phyloP scores from a whole-genome alignment of 2,888 invertebrate genomes.

The Protonemura montana region DNA sequence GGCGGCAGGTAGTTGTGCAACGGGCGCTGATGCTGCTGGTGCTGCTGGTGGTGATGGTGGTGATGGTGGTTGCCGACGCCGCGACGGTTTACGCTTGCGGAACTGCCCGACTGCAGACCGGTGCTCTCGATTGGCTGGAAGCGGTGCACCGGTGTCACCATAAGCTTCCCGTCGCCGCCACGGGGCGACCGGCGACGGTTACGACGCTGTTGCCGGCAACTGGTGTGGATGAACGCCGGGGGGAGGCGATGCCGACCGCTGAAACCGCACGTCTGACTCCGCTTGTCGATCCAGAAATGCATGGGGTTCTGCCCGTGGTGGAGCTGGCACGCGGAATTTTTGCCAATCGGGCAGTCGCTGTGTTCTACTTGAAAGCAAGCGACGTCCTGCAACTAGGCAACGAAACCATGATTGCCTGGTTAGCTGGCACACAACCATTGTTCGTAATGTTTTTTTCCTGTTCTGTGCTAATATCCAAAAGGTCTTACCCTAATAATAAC shows the following conservation, averaged over 20 bases:
- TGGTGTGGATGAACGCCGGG: slow-evolving; percentile 62
- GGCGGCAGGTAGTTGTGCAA: slow-evolving; percentile 44
- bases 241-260: slow-evolving; percentile 75
- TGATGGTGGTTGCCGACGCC: slow-evolving; percentile 33
- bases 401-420: too few relatives aligned
- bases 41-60: slow-evolving; percentile 34
- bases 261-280: slow-evolving; percentile 78
- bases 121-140: slow-evolving; percentile 49
- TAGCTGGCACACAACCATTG: too few relatives aligned
- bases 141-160: slow-evolving; percentile 67
- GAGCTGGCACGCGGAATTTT: neutral
- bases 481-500: too few relatives aligned
- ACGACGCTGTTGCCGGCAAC: slow-evolving; percentile 26
- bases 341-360: too few relatives aligned
- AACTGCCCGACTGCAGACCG: neutral
- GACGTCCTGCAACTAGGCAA: too few relatives aligned
- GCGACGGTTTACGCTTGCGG: slow-evolving; percentile 47
- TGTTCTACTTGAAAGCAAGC: neutral
- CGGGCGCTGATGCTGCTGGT: slow-evolving; percentile 43
- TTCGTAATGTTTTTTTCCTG: too few relatives aligned
- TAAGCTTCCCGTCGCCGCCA: slow-evolving; percentile 67
- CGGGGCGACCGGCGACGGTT: slow-evolving; percentile 56
- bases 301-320: slow-evolving; percentile 58
- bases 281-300: slow-evolving; percentile 91
- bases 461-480: too few relatives aligned